Evolutionary conservation across 1,140 invertebrate genomes (phyloP).

Genomic region (Drosophila leontia): DNA sequence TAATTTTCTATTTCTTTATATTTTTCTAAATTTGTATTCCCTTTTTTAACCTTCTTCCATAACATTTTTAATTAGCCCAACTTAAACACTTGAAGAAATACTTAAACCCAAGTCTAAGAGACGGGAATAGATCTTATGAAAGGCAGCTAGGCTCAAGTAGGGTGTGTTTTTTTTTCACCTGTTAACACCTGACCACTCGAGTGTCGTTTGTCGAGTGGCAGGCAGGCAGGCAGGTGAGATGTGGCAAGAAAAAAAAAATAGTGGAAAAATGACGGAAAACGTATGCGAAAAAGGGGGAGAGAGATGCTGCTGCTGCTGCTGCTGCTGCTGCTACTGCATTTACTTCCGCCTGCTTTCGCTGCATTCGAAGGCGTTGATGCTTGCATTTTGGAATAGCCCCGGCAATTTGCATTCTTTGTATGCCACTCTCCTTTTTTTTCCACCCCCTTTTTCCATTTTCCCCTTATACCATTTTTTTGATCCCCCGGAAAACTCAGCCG

Average conservation of each 20-base stretch:
- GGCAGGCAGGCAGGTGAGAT: conserved; percentile 1
- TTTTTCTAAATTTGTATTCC: neutral
- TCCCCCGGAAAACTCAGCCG: conserved; percentile 10
- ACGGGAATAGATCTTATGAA: neutral
- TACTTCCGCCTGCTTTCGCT: conserved; percentile 57
- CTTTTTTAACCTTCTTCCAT: neutral
- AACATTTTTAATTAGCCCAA: neutral
- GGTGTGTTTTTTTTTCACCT: conserved; percentile 6
- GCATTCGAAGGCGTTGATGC: conserved; percentile 51
- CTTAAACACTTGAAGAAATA: neutral
- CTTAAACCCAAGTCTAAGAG: neutral
- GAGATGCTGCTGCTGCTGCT: neutral
- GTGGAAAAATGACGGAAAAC: neutral
- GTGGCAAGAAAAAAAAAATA: neutral
- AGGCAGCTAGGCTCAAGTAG: neutral
- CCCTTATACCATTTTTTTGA: neutral
- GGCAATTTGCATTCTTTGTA: conserved; percentile 39
- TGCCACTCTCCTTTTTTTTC: neutral
- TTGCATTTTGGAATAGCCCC: conserved; percentile 34
- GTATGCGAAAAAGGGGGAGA: neutral
- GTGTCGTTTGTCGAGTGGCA: conserved; percentile 32
- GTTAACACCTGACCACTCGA: conserved; percentile 33
- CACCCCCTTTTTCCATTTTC: no score
- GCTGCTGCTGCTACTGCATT: conserved; percentile 29
- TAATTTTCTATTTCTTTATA: neutral